Percentiles rank a stretch among this genome's conserved stretches.
phyloP scores from a whole-genome alignment of 2,888 invertebrate species.

The Tineola bisselliella region DNA sequence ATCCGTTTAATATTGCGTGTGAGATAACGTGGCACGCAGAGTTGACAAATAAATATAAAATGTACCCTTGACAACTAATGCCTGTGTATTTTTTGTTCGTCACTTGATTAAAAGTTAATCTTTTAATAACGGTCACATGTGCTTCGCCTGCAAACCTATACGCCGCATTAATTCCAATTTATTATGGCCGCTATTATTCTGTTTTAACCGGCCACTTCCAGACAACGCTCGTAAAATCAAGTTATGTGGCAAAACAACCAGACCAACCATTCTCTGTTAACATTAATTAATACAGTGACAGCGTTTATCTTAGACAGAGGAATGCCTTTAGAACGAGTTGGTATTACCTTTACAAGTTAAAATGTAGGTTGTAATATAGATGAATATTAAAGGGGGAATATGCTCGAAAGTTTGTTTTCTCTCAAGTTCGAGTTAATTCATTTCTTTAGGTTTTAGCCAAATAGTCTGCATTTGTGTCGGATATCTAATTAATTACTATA shows the following conservation, averaged over 20 bases:
- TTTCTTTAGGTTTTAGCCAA: too few species aligned
- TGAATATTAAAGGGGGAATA: too few species aligned
- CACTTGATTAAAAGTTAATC: neutral
- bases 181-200: slow-evolving; percentile 4
- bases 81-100: too few species aligned
- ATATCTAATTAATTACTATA: neutral
- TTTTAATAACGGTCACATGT: slow-evolving; percentile 1
- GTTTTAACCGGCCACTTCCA: slow-evolving; percentile 13
- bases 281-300: slow-evolving; percentile 10
- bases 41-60: too few species aligned
- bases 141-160: neutral
- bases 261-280: neutral
- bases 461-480: too few species aligned
- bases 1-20: too few species aligned
- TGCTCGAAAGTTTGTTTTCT: too few species aligned
- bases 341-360: neutral
- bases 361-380: too few species aligned
- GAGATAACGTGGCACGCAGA: too few species aligned
- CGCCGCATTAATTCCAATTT: slow-evolving; percentile 11
- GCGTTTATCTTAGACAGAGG: neutral
- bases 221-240: slow-evolving; percentile 5
- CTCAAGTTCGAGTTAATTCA: too few species aligned
- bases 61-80: too few species aligned
- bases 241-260: neutral
- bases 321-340: neutral